Evolutionary conservation across 2,113 vertebrate species (phyloP), one percentile per base, ranked within the genome.

Genomic region (Calyptomena viridis): DNA sequence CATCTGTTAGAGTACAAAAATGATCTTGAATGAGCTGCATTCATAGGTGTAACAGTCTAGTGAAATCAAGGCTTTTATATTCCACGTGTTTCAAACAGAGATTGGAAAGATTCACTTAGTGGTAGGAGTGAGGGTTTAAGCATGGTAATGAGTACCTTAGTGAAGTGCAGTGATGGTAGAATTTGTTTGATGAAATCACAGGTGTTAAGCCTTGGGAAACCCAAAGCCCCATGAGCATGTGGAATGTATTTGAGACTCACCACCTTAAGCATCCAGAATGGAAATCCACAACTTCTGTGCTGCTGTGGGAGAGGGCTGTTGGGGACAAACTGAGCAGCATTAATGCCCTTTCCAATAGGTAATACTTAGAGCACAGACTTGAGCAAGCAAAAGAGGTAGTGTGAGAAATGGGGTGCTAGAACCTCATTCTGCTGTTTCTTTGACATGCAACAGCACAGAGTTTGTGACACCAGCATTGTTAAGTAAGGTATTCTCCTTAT

Each of bases 21-120:
- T 1, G 0, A 13, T 35, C 35, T 50, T 50, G 50, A 64, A 53
- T 44, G 8, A 44, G 80, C 66, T 62, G 31, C 5, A 17, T 18
- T 17, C 0, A 0, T 21, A 52, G 47, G 12, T 49, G 20, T 81
- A 60, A 52, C 5, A 25, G 2, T 20, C 30, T 16, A 44, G 27
- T 31, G 27, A 84, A 84, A 39, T 62, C 37, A 56, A 53, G 14
- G 39, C 37, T 81, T 4, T 59, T 35, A 0, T 17, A 22, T 72
- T 68, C 27, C 1, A 1, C 35, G 18, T 64, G 14, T 72, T 44
- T 31, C 8, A 16, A 80, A 64, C 4, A 80, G 68, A 71, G 81
- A 72, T 19, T 0, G 1, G 25, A 67, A 76, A 5, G 2, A 12
- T 68, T 68, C 6, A 35, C 50, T 53, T 63, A 37, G 33, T 4